Evolutionary conservation across 1,140 invertebrate species (phyloP), one percentile per base, ranked within the genome.

Genomic region (Eriosoma lanigerum): DNA sequence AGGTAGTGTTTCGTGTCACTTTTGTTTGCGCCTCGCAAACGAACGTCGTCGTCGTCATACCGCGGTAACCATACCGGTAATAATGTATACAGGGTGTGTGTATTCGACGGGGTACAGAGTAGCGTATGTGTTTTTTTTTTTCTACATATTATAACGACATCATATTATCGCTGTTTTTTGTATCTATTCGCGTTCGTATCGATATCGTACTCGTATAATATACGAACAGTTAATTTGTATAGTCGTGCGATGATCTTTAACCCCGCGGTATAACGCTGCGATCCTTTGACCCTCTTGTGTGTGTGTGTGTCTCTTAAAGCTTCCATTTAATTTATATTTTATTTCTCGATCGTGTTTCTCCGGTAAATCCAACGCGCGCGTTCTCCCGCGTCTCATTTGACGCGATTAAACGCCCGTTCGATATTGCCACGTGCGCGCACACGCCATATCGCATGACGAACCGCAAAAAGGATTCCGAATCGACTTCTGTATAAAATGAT

Each of bases 11-110:
- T 60, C 75, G 75, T 78, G 75, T 78, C 75, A 62, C 56, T 78
- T 60, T 62, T 78, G 75, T 78, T 78, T 78, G 56, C 56, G 29
- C 24, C 38, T n/a, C 21, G 56, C 75, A 78, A 78, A 78, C 75
- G 54, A 32, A 38, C 32, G 32, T 38, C 32, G 32, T 38, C 32
- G 32, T 38, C 56, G 54, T 60, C 75, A 46, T 38, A 46, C 26
- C 54, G 29, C 26, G 58, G 26, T 62, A 62, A 62, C 58, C 58
- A 29, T n/a, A 56, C 5, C 52, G 19, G 8, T 38, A 4, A 38
- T 38, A 4, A 38, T 38, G 8, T 52, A 15, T 52, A 15, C 17
- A 3, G 3, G 50, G 50, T 52, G 50, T 52, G 17, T 52, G 50
- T 52, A 19, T 52, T 19, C 19, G 50, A 52, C 50, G n/a, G n/a